phyloP scores from a whole-genome alignment of 1,140 invertebrate genomes.

The Wasmannia auropunctata region DNA sequence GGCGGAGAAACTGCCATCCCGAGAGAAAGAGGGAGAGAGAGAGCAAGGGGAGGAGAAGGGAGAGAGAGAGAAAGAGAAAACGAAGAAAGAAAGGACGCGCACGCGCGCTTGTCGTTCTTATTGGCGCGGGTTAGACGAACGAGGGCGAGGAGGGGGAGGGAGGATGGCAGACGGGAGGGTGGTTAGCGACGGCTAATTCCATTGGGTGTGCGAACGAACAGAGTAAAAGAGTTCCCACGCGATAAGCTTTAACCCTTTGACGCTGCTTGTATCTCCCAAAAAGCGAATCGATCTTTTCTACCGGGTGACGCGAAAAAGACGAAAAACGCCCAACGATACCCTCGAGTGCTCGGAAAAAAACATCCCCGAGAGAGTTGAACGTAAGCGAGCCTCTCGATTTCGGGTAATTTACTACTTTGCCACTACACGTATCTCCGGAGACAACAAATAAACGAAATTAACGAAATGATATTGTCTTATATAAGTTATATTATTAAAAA shows the following conservation, averaged over 20 bases:
- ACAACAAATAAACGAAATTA: not conserved
- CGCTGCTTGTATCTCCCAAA: conserved; percentile 54
- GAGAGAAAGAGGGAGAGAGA: not conserved
- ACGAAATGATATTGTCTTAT: not conserved
- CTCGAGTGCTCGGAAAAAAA: conserved; percentile 40
- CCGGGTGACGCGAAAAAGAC: conserved; percentile 23
- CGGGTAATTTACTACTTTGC: conserved; percentile 30
- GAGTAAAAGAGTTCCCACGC: conserved; percentile 61
- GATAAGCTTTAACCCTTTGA: conserved; percentile 60
- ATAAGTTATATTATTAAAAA: conserved; percentile 21
- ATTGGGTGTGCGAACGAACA: conserved; percentile 52
- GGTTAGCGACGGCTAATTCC: conserved; percentile 57
- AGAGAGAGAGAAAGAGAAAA: not conserved
- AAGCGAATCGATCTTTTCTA: conserved; percentile 56
- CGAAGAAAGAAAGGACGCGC: conserved; percentile 48
- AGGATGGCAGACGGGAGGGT: not conserved
- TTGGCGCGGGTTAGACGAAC: conserved; percentile 14
- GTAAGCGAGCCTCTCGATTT: not conserved
- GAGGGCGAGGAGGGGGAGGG: not conserved
- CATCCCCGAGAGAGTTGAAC: conserved; percentile 4
- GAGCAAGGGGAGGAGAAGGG: not conserved
- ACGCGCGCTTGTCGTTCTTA: conserved; percentile 46
- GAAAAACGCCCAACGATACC: conserved; percentile 1
- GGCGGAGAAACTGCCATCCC: conserved; percentile 59
- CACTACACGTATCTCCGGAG: not conserved